Percentiles rank a stretch among this genome's conserved stretches.
phyloP scores from a whole-genome alignment of 2,797 vertebrate genomes.

The Halcyon chelicuti region DNA sequence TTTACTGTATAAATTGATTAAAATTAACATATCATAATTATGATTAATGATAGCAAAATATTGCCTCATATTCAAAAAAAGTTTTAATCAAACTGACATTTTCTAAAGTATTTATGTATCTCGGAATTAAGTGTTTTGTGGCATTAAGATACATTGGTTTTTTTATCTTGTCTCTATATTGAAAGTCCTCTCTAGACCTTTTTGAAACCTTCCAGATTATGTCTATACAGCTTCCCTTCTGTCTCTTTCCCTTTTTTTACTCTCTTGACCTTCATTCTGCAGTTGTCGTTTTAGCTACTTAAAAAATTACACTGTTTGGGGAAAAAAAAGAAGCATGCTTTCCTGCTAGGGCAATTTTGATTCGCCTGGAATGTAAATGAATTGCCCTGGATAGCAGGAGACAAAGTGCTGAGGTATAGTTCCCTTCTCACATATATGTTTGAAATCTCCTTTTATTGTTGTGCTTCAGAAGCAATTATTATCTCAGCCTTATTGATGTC shows the following conservation, averaged over 20 bases:
- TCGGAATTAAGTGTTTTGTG: not conserved
- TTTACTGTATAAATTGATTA: not conserved
- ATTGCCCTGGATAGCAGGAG: not conserved
- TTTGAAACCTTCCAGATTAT: not conserved
- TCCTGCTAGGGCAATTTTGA: not conserved
- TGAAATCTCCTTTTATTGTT: not conserved
- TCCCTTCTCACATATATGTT: not conserved
- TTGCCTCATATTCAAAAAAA: not conserved
- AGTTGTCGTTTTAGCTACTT: not conserved
- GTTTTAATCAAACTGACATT: not conserved
- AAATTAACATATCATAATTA: not conserved
- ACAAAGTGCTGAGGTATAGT: not conserved
- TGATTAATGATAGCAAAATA: not conserved
- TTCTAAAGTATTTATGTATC: not conserved
- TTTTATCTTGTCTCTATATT: not conserved
- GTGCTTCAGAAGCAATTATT: constrained; percentile 20
- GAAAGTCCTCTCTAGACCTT: not conserved
- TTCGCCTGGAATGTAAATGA: not conserved
- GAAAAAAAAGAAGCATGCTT: not conserved
- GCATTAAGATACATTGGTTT: not conserved
- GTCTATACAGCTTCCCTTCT: not conserved
- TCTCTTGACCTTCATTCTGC: not conserved
- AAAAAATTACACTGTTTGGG: not conserved
- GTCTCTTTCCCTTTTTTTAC: not conserved
- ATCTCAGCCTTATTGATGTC: not conserved